These are phyloP conservation scores for Drosophila bocqueti DNA, from an alignment of 1,140 invertebrate genomes.

Conservation along the genomic window DNA sequence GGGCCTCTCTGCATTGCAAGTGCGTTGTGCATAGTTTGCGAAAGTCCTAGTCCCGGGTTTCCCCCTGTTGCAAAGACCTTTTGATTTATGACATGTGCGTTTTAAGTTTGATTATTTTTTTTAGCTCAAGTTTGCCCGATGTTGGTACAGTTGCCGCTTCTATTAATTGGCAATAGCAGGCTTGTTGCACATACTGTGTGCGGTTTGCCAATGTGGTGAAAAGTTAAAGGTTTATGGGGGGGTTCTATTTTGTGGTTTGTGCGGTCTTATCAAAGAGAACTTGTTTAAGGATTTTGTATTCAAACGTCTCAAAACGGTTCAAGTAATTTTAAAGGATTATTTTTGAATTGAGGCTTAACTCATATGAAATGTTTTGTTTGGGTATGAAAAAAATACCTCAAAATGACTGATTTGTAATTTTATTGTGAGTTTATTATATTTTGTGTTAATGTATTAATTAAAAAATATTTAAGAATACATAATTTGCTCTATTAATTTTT, in stretches of 20 bases:
- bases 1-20: constrained; percentile 39
- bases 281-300: neutral
- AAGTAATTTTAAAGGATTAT: neutral
- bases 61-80: constrained; percentile 51
- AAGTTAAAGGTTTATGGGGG: neutral
- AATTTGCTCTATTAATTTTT: neutral
- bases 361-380: neutral
- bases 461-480: neutral
- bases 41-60: constrained; percentile 29
- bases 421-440: too few species aligned
- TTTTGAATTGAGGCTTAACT: neutral
- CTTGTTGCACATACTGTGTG: constrained; percentile 33
- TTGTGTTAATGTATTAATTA: neutral
- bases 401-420: neutral
- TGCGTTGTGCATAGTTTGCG: constrained; percentile 50
- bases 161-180: constrained; percentile 37
- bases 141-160: constrained; percentile 47
- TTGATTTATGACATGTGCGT: constrained; percentile 80
- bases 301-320: neutral
- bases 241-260: neutral
- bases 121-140: constrained; percentile 7
- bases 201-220: constrained; percentile 5
- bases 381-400: neutral
- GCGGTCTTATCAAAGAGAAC: neutral
- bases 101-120: constrained; percentile 77